Conservation (phyloP, 2,888 invertebrate genomes). For the Nasonovia ribisnigri region DNA sequence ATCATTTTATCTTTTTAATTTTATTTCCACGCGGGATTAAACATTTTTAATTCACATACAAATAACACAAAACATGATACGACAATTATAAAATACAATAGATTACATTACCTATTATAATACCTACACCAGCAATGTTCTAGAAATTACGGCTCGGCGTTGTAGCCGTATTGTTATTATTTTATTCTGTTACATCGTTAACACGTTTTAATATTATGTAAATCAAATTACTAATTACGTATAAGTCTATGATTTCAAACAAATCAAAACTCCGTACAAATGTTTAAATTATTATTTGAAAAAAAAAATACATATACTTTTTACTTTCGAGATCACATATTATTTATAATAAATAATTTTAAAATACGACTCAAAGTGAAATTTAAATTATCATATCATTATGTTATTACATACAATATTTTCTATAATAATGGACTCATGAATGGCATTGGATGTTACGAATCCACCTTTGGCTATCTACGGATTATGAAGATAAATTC, state of each 20-base stretch:
- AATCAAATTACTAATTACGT: background rate
- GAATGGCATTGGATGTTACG: background rate
- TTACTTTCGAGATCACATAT: background rate
- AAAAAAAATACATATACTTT: background rate
- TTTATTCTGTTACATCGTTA: background rate
- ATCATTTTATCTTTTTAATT: background rate
- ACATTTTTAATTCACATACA: background rate
- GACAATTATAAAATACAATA: conserved; percentile 9
- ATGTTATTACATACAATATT: too few relatives aligned
- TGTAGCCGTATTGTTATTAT: conserved; percentile 3
- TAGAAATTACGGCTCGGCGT: background rate
- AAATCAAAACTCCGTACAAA: background rate
- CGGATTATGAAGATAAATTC: background rate
- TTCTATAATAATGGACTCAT: background rate
- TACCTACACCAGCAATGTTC: background rate
- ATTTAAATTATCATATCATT: too few relatives aligned
- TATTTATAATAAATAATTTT: background rate
- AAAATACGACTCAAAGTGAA: too few relatives aligned
- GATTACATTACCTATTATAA: background rate
- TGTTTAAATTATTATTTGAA: background rate
- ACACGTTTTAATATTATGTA: background rate
- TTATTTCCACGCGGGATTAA: background rate
- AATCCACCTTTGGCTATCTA: background rate
- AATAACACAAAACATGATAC: background rate
- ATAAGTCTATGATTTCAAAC: background rate